Evolutionary conservation across 2,113 vertebrate species (phyloP).

Genomic region (Psittacara wagleri): DNA sequence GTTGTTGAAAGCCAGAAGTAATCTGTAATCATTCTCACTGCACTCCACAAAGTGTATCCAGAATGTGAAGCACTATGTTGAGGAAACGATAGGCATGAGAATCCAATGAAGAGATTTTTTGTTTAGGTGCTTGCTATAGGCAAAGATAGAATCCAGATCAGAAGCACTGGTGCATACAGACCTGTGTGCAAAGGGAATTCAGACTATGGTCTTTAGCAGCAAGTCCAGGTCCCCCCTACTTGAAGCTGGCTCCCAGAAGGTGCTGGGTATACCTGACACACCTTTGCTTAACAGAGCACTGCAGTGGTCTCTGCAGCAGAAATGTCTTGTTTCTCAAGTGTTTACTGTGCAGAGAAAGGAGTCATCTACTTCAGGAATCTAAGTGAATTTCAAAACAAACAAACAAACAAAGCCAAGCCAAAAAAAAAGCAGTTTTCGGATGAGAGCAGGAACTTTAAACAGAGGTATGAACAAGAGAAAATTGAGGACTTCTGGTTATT

Average conservation of each 20-base stretch:
- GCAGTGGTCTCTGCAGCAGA: not conserved
- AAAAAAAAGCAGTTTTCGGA: not conserved
- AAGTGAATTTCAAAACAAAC: not conserved
- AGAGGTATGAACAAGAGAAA: conserved; percentile 30
- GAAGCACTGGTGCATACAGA: not conserved
- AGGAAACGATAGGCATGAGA: not conserved
- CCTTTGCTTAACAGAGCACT: not conserved
- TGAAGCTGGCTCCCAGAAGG: not conserved
- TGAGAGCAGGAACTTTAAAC: not conserved
- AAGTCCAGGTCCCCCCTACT: rapidly evolving
- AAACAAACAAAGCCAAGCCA: not conserved
- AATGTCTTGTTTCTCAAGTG: not conserved
- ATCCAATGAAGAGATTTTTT: not conserved
- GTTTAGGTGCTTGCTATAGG: not conserved
- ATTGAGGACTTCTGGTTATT: not conserved
- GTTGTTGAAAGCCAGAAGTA: not conserved
- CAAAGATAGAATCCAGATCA: not conserved
- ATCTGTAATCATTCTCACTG: not conserved
- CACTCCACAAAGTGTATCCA: not conserved
- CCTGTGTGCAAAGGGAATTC: not conserved
- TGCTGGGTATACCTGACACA: not conserved
- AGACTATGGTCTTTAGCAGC: not conserved
- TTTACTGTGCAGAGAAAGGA: not conserved
- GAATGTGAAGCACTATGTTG: not conserved
- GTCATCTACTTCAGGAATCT: not conserved